Conservation (phyloP, 1,140 invertebrate species). For the Lepidostoma basale region DNA sequence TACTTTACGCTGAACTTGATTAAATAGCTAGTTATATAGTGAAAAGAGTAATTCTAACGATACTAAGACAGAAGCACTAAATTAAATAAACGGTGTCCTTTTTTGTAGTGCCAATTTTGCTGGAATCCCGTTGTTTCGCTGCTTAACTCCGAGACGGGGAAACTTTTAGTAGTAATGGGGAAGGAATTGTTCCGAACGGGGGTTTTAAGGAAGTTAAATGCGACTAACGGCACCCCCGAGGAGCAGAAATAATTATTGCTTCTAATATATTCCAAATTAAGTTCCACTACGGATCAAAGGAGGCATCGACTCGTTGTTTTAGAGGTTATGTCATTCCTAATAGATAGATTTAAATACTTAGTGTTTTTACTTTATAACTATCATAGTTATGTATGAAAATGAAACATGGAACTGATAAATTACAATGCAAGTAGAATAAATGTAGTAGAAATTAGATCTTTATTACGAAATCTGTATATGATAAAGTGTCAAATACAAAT, state of each 20-base stretch:
- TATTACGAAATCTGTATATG: too few relatives aligned
- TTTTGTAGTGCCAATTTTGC: background rate
- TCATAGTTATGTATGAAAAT: too few relatives aligned
- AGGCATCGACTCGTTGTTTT: background rate
- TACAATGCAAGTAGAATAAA: too few relatives aligned
- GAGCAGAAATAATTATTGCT: conserved; percentile 39
- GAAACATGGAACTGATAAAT: too few relatives aligned
- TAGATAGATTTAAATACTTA: too few relatives aligned
- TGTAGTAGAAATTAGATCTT: too few relatives aligned
- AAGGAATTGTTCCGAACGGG: conserved; percentile 12
- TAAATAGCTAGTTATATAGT: background rate
- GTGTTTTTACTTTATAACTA: too few relatives aligned
- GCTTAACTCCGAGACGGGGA: background rate
- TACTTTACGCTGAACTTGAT: background rate
- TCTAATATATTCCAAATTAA: conserved; percentile 40
- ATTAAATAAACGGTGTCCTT: background rate
- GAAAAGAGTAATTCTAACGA: background rate
- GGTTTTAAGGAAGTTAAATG: conserved; percentile 18
- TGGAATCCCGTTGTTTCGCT: background rate
- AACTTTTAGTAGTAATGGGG: background rate
- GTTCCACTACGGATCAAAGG: background rate
- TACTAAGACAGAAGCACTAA: background rate
- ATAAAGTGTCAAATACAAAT: too few relatives aligned
- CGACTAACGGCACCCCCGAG: conserved; percentile 11
- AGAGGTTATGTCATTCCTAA: too few relatives aligned